Evolutionary conservation across 2,113 vertebrate species (phyloP).

Genomic region (Phylloscopus whistleri): DNA sequence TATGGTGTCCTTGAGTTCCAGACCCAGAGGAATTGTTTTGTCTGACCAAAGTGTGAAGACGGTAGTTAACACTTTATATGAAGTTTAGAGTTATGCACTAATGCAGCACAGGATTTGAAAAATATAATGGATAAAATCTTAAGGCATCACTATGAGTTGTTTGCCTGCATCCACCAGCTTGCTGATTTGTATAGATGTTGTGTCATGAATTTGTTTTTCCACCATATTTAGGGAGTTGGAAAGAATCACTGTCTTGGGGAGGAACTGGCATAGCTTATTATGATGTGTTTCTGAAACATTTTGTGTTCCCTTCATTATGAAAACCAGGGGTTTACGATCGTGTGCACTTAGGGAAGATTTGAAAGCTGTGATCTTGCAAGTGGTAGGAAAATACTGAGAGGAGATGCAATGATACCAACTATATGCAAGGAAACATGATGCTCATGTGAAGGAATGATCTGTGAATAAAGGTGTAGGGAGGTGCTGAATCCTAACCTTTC

Average conservation of each 20-base stretch:
- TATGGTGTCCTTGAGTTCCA: neutral
- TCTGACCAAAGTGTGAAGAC: neutral
- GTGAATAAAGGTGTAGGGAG: neutral
- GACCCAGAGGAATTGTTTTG: neutral
- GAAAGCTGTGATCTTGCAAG: neutral
- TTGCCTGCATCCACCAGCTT: neutral
- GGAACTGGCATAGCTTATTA: neutral
- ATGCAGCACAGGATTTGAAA: neutral
- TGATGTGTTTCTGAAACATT: neutral
- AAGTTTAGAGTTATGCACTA: neutral
- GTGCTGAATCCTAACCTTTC: neutral
- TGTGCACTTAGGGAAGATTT: neutral
- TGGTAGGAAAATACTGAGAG: neutral
- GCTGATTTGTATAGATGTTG: neutral
- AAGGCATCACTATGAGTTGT: neutral
- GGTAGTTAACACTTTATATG: neutral
- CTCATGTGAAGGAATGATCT: neutral
- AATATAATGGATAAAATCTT: neutral
- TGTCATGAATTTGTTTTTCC: neutral
- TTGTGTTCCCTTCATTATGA: neutral
- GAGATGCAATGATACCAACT: neutral
- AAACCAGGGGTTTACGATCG: fast-evolving
- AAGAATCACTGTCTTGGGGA: neutral
- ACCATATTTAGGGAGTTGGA: neutral
- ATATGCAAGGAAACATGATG: neutral